Evolutionary conservation across 2,797 vertebrate genomes (phyloP), one percentile per base, ranked within the genome.

Genomic region (Pangasius mekongensis): DNA sequence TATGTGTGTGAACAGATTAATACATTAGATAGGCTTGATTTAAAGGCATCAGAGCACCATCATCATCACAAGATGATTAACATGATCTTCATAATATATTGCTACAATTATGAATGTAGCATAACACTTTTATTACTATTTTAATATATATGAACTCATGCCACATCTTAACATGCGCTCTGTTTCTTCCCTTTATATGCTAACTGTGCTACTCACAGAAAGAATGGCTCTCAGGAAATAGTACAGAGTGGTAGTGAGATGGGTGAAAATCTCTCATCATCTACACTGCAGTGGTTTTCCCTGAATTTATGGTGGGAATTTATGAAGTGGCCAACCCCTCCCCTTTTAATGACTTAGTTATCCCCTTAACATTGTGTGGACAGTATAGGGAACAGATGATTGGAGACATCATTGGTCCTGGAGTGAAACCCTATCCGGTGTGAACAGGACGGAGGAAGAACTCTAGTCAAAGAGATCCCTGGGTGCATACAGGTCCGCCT

Each of bases 381-480:
- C 18, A 39, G 64, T 80, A 85, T 22, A 78, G 78, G 86, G 76
- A 83, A 85, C 52, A 54, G 39, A 64, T 91, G 64, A 88, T 74
- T 88, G 77, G 52, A 76, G 84, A 86, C 85, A 78, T 89, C 83
- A 84, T 90, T 87, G 87, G 89, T 86, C 56, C 66, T 62, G 64
- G 73, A 91, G 52, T 84, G 86, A 93, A 90, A 85, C 89, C 89
- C 86, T 39, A n/a, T 82, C 27, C n/a, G 27, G 69, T 84, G 83
- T 56, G 87, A 89, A 92, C 89, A 22, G 91, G 90, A 89, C 85
- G 81, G 66, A 87, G 27, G 81, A 84, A 36, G 49, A 47, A n/a
- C 84, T 89, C 88, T 89, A 95, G 90, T 98, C 98, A 86, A 99
- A 99, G 91, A 99, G 96, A 93, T 99, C 98, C 0, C 96, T 95